Conservation (phyloP, 1,140 invertebrate genomes). For the Leucophenga varia region DNA sequence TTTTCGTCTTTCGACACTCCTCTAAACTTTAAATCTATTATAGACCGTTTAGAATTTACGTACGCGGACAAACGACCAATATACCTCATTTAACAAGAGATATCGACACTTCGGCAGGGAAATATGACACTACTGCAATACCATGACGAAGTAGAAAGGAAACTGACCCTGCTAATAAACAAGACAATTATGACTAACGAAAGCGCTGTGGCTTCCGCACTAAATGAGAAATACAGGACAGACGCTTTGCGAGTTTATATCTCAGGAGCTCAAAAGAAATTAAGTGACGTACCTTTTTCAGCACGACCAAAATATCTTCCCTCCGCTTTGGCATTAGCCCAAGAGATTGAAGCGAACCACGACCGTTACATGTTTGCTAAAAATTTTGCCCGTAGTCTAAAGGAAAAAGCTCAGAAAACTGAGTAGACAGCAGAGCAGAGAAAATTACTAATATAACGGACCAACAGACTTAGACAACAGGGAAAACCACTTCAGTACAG, state of each 20-base stretch:
- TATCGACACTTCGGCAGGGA: conserved; percentile 5
- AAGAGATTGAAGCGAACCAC: too few species aligned
- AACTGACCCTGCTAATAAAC: too few species aligned
- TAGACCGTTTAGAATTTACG: conserved; percentile 6
- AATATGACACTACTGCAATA: conserved; percentile 12
- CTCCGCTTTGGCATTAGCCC: conserved; percentile 6
- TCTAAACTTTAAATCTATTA: conserved; percentile 9
- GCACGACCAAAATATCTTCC: conserved; percentile 3
- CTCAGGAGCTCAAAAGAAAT: conserved; percentile 1
- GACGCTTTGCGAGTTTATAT: conserved; percentile 12
- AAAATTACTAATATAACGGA: too few species aligned
- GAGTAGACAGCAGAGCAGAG: too few species aligned
- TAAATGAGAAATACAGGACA: conserved; percentile 9
- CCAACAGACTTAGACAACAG: too few species aligned
- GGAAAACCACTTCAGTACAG: too few species aligned
- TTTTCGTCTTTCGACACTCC: conserved; percentile 6
- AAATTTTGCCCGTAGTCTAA: too few species aligned
- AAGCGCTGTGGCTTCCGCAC: not conserved
- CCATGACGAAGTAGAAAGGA: conserved; percentile 14
- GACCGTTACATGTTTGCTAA: too few species aligned
- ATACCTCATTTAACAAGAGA: conserved; percentile 10
- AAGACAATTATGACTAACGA: conserved; percentile 10
- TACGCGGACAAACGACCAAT: conserved; percentile 10
- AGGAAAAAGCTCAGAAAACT: too few species aligned
- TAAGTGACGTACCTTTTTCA: conserved; percentile 5